Evolutionary conservation across 2,888 invertebrate species (phyloP).

Genomic region (Nemurella pictetii): DNA sequence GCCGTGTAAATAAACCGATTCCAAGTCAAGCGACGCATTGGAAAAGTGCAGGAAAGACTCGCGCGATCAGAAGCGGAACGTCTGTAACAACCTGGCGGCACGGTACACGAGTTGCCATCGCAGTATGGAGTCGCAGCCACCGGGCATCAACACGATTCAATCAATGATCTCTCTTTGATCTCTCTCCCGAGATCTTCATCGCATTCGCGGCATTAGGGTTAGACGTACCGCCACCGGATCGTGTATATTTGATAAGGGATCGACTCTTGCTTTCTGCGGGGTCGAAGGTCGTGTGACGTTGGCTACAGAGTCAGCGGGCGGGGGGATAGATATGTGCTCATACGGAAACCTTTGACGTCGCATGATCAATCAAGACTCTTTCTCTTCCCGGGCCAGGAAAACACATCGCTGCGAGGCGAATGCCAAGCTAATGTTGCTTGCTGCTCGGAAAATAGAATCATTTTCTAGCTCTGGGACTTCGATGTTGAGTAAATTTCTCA

Average conservation of each 20-base stretch:
- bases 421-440: neutral
- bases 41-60: neutral
- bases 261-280: neutral
- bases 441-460: no score
- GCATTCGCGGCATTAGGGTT: neutral
- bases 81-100: no score
- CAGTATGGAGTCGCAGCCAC: no score
- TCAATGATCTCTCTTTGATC: neutral
- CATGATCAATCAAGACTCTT: neutral
- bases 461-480: no score
- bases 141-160: neutral
- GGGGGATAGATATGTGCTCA: neutral
- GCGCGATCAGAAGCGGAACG: neutral
- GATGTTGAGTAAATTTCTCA: no score
- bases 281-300: no score
- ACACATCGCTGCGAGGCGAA: neutral
- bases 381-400: neutral
- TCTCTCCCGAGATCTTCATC: neutral
- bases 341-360: neutral
- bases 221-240: no score
- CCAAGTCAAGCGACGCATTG: neutral
- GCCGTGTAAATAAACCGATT: neutral
- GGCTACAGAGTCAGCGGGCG: neutral
- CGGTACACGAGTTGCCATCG: neutral
- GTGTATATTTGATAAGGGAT: neutral